A percentile compares a stretch with the other conserved stretches of the same genome.
These are phyloP conservation scores for Nyctibius bracteatus DNA, from an alignment of 2,113 vertebrate genomes.

Conservation along the genomic window DNA sequence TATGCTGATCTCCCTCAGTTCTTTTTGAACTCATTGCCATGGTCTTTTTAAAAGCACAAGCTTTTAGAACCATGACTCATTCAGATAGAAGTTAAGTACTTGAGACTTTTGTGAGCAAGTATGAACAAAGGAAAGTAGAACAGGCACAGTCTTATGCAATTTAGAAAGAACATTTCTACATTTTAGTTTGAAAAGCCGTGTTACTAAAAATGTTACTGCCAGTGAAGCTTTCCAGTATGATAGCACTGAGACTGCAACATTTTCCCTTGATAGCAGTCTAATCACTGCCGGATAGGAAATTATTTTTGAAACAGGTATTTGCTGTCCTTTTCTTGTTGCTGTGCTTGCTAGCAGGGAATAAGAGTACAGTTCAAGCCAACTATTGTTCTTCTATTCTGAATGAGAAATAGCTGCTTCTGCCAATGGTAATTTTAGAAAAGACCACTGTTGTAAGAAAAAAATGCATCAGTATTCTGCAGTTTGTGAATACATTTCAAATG, in stretches of 20 bases:
- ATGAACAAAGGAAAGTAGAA: conserved; percentile 30
- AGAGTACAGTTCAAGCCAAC: neutral
- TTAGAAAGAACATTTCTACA: conserved; percentile 16
- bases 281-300: neutral
- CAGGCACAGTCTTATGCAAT: neutral
- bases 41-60: neutral
- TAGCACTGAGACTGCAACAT: neutral
- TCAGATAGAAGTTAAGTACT: conserved; percentile 12
- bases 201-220: conserved; percentile 32
- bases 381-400: neutral
- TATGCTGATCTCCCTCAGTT: neutral
- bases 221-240: neutral
- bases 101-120: neutral
- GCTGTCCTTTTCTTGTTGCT: neutral
- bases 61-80: conserved; percentile 40
- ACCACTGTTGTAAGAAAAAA: neutral
- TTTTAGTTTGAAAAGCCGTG: conserved; percentile 3
- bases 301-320: conserved; percentile 7
- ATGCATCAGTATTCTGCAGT: neutral
- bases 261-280: neutral
- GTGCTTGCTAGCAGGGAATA: neutral
- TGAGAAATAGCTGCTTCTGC: neutral
- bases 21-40: neutral
- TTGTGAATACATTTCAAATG: neutral
- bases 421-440: neutral